A percentile compares a stretch with the other conserved stretches of the same genome.
phyloP scores from a whole-genome alignment of 2,797 vertebrate genomes.

The Falco cherrug region DNA sequence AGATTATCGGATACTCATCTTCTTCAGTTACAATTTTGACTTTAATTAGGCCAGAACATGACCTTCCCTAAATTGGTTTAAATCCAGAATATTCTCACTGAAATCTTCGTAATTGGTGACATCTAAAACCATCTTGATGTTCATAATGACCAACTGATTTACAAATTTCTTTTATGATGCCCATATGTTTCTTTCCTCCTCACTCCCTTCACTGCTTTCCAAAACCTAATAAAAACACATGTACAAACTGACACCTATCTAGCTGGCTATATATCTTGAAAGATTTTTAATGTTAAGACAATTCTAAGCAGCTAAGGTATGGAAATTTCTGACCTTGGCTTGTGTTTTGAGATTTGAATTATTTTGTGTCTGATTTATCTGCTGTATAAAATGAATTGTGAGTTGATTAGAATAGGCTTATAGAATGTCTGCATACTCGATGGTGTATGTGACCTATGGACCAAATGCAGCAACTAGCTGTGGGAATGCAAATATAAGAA shows the following conservation, averaged over 20 bases:
- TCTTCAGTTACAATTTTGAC: not conserved
- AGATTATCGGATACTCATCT: not conserved
- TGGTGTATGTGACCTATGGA: not conserved
- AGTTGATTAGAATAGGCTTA: not conserved
- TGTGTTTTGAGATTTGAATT: not conserved
- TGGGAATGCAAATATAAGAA: not conserved
- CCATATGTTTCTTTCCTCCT: not conserved
- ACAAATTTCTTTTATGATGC: not conserved
- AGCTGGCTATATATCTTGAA: rapidly evolving
- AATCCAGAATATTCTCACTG: not conserved
- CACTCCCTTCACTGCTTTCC: not conserved
- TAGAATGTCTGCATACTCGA: not conserved
- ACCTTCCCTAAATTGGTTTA: not conserved
- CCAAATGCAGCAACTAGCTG: not conserved
- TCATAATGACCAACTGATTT: not conserved
- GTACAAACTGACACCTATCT: not conserved
- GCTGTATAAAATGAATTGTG: not conserved
- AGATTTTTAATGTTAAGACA: not conserved
- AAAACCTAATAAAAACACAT: not conserved
- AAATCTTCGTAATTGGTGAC: not conserved
- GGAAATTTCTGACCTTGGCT: not conserved
- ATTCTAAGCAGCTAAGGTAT: not conserved
- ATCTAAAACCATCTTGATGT: not conserved
- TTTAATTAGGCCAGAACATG: not conserved
- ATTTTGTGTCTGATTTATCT: not conserved